Evolutionary conservation across 2,113 vertebrate genomes (phyloP), one percentile per base, ranked within the genome.

Genomic region (Talpa occidentalis): DNA sequence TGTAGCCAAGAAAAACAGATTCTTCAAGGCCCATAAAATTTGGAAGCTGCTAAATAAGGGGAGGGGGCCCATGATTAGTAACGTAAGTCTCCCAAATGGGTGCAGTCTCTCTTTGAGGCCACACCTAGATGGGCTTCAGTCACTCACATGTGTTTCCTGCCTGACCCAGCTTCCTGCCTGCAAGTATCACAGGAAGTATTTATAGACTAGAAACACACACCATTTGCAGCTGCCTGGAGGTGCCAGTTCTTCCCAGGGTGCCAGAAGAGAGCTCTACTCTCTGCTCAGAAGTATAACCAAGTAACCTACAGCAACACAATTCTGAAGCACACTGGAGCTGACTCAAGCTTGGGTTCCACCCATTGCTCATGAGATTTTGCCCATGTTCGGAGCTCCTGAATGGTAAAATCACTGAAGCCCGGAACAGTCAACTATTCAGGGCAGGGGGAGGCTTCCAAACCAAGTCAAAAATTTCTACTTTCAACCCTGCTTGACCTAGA

Each of bases 91-190:
- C 30, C 26, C 42, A 95, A 90, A 95, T 59, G 49, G 47, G n/a
- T 3, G 22, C 96, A 96, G 35, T 42, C 56, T 40, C 44, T 95
- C 26, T 88, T 42, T 72, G 72, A 47, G 52, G 73, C 88, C 93
- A 97, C 95, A 95, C 91, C 97, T 88, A 78, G 24, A 9, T 82
- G 35, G 30, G 73, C 69, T 95, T 95, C 35, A 81, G 62, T 90
- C 88, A 94, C 44, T 79, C n/a, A 3, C 37, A 26, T 91, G 91
- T 80, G 40, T 93, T 96, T 96, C 95, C 93, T 96, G 88, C 80
- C 92, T 97, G 88, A 96, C 94, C 91, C 60, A 94, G 67, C 88
- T 96, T 97, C 93, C 94, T 94, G 77, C 90, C 81, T 81, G 17
- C 72, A 94, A 94, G 72, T 94, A 95, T 94, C 77, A 96, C 54